These are phyloP conservation scores for Drosophila paracracens DNA, from an alignment of 2,888 invertebrate species.

Conservation along the genomic window DNA sequence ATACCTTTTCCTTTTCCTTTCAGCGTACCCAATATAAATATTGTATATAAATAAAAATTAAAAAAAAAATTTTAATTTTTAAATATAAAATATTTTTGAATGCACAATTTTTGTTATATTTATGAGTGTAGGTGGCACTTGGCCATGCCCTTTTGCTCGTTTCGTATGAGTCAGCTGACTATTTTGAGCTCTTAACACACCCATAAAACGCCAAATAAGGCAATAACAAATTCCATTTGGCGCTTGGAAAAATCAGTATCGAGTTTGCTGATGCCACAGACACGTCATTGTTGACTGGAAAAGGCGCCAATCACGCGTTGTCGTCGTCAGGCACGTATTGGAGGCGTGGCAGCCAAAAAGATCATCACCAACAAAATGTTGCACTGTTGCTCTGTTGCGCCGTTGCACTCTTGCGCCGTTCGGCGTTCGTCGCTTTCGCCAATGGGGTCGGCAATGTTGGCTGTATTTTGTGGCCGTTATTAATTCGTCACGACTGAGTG, in stretches of 20 bases:
- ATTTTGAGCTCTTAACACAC: slow-evolving; percentile 52
- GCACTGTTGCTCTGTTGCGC: slow-evolving; percentile 4
- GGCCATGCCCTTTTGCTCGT: slow-evolving; percentile 50
- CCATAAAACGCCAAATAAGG: slow-evolving; percentile 20
- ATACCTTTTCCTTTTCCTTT: neutral
- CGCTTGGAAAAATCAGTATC: slow-evolving; percentile 29
- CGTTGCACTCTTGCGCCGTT: slow-evolving; percentile 7
- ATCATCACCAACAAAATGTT: slow-evolving; percentile 12
- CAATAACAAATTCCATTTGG: slow-evolving; percentile 9
- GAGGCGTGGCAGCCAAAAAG: slow-evolving; percentile 43
- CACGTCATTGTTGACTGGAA: slow-evolving; percentile 36
- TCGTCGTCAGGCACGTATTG: slow-evolving; percentile 41
- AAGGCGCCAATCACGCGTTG: slow-evolving; percentile 38
- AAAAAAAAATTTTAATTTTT: neutral
- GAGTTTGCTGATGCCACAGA: slow-evolving; percentile 45
- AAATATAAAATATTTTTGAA: neutral
- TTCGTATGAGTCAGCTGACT: slow-evolving; percentile 46
- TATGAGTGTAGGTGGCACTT: slow-evolving; percentile 39
- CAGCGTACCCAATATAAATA: neutral
- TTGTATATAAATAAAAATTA: neutral
- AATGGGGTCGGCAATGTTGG: slow-evolving; percentile 46
- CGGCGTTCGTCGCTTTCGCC: slow-evolving; percentile 60
- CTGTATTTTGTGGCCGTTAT: slow-evolving; percentile 60
- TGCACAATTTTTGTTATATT: neutral
- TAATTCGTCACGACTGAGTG: slow-evolving; percentile 80